These are phyloP conservation scores for Scaptomyza reducta DNA, from an alignment of 2,888 invertebrate species.

Conservation along the genomic window DNA sequence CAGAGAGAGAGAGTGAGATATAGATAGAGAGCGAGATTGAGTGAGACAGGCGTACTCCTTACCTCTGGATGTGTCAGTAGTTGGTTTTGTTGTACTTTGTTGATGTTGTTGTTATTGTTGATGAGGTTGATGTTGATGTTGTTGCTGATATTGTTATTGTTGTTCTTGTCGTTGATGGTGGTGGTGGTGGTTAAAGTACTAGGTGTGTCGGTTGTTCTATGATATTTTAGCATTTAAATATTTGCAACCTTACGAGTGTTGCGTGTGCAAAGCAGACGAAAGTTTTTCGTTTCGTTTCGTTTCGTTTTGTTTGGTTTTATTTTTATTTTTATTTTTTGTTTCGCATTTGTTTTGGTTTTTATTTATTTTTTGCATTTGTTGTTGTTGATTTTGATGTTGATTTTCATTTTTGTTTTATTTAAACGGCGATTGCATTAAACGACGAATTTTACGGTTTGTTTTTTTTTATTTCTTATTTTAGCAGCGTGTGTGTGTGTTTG, in stretches of 20 bases:
- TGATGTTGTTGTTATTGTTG: conserved; percentile 22
- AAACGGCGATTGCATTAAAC: conserved; percentile 45
- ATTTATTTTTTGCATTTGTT: conserved; percentile 9
- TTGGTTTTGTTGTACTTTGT: conserved; percentile 50
- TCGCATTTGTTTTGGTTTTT: conserved; percentile 5
- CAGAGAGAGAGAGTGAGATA: conserved; percentile 23
- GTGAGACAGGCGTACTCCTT: conserved; percentile 55
- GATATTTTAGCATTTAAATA: conserved; percentile 46
- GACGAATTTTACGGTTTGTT: conserved; percentile 28
- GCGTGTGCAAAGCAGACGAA: conserved; percentile 60
- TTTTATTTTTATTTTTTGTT: not conserved
- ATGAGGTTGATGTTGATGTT: conserved; percentile 7
- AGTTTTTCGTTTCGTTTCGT: conserved; percentile 8
- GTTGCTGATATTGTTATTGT: conserved; percentile 6
- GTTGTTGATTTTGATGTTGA: conserved; percentile 6
- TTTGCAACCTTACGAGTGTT: conserved; percentile 48
- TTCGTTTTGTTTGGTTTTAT: not conserved
- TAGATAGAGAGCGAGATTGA: conserved; percentile 27
- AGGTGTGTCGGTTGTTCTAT: conserved; percentile 42
- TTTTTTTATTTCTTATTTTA: not conserved
- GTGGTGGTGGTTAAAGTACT: conserved; percentile 35
- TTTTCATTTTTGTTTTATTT: conserved; percentile 13
- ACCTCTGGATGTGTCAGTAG: conserved; percentile 63
- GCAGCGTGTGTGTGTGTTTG: conserved; percentile 31
- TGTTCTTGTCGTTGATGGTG: conserved; percentile 10